Base-by-base conservation (phyloP, 2,797 vertebrate species). In the Syngnathus acus region DNA sequence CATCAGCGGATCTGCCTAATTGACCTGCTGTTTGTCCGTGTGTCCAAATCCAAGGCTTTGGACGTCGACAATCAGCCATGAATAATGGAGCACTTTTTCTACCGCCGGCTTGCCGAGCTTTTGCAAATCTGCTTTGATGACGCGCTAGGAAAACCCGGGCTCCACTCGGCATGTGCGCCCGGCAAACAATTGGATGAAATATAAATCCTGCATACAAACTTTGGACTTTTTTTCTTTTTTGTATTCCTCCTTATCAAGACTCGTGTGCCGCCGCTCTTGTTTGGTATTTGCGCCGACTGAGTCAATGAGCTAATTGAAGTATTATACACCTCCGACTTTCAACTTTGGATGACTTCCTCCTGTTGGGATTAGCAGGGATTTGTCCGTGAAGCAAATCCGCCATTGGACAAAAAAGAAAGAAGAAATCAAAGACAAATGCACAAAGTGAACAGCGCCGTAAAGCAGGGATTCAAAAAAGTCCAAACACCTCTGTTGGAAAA, bases 51-150 rank as follows among this genome's bases (percentile, higher is more conserved):
- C 23, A 13, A 55, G 6, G 1, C 23, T 48, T 40, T 69, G 48
- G 66, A 43, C 66, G 43, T 50, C 6, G 4, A 57, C 54, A 57
- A 57, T 37, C 54, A 14, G 6, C 13, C 65, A 81, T 87, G 72
- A 86, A 86, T 83, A 79, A 83, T 82, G 72, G 65, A 84, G 73
- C 43, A 11, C 4, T 64, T 66, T 65, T 63, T 60, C 40, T 39
- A 21, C 45, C 45, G 11, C 68, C 72, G 69, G 64, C 58, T 32
- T 61, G 69, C 64, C 64, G 66, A 68, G 74, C 68, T 79, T 75
- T 73, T 78, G 68, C 73, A 65, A 75, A 26, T 71, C n/a, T 55
- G 37, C 64, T 71, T 68, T 65, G 60, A 71, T 70, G 68, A 76
- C 63, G 65, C 54, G 62, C 61, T 66, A 32, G n/a, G 37, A 32